Evolutionary conservation across 2,888 invertebrate species (phyloP), one percentile per base, ranked within the genome.

Genomic region (Rhopalosiphum nymphaeae): DNA sequence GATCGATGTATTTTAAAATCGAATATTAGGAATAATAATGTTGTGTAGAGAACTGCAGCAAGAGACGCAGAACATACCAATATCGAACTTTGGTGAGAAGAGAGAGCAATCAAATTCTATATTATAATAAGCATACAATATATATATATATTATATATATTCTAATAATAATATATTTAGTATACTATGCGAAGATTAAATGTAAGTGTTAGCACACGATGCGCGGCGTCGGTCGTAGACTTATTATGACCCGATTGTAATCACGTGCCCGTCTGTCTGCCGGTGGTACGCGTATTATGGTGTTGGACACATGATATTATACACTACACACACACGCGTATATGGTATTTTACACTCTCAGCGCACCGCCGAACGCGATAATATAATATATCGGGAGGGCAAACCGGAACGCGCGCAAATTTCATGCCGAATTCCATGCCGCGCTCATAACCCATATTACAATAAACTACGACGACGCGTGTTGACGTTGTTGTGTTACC

Each of bases 401-500:
- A 53, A 89, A 93, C 92, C 92, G 92, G 92, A 93, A 89, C 92
- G 92, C 56, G 42, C n/a, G 91, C 92, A n/a, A 93, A 93, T 93
- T 93, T 93, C 89, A 93, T 88, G 92, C 67, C 67, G 92, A 67
- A 93, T 93, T 93, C 92, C 78, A n/a, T 53, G 61, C 42, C 85
- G 56, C 56, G 91, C 56, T 89, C 87, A 67, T 93, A 93, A 93
- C 92, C 92, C 89, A 93, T 93, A 93, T 93, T 85, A 87, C 44
- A 49, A 46, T n/a, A 87, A 87, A 86, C 42, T 44, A 67, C 49
- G 10, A 53, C 56, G 49, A 86, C 49, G 92, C 46, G 57, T 91
- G 85, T 84, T 49, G 42, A 36, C 49, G 92, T 87, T 84, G 78
- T 84, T 29, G 53, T 56, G 91, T 85, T 57, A 67, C 61, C 92